Conservation (phyloP, 2,888 invertebrate genomes). For the Blomia tropicalis region DNA sequence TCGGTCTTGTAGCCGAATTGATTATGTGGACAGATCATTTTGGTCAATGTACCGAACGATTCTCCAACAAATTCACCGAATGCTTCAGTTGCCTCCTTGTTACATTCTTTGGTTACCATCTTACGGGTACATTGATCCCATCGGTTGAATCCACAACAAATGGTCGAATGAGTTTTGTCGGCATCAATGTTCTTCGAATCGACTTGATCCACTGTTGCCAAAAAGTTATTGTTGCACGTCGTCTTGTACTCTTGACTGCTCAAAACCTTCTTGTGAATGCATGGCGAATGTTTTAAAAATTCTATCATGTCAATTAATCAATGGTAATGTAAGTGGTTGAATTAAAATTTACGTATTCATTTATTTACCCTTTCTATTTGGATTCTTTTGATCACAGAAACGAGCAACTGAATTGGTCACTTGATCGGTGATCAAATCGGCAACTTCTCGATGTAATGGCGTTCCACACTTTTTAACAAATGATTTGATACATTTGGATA, state of each 20-base stretch:
- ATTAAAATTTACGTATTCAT: background rate
- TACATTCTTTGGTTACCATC: conserved; percentile 17
- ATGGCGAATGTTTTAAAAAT: conserved; percentile 20
- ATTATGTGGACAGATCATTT: conserved; percentile 19
- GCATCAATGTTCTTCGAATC: background rate
- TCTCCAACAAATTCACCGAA: conserved; percentile 18
- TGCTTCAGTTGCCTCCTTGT: conserved; percentile 5
- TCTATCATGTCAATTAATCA: too few species aligned
- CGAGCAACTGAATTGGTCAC: background rate
- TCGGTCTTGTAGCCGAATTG: background rate
- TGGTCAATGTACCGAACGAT: conserved; percentile 15
- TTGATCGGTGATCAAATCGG: conserved; percentile 21
- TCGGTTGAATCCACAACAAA: conserved; percentile 19
- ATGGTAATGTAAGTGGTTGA: background rate
- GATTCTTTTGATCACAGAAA: conserved; percentile 20
- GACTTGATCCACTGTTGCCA: conserved; percentile 13
- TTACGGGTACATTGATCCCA: conserved; percentile 17
- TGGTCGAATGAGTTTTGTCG: conserved; percentile 1
- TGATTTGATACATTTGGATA: conserved; percentile 17
- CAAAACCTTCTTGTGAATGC: conserved; percentile 23
- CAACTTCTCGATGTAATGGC: conserved; percentile 18
- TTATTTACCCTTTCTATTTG: conserved; percentile 14
- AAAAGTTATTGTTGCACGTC: conserved; percentile 21
- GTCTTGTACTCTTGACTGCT: conserved; percentile 19
- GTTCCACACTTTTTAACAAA: conserved; percentile 19